Conservation (phyloP, 1,140 invertebrate species). For the Drosophila arizonae region DNA sequence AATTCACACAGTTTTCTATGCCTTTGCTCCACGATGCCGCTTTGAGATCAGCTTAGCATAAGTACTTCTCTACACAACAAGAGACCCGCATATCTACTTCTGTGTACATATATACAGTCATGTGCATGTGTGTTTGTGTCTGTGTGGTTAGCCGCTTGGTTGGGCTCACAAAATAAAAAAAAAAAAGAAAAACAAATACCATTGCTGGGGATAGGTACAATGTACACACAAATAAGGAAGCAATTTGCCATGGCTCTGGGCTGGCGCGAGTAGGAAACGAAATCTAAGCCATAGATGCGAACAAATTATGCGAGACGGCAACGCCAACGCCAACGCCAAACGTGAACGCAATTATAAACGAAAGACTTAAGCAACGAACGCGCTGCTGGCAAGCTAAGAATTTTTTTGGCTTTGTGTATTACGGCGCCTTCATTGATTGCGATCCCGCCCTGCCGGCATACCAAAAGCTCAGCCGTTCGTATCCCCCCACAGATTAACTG, state of each 20-base stretch:
- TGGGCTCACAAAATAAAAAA: constrained; percentile 7
- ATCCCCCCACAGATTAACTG: background rate
- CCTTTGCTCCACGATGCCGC: constrained; percentile 9
- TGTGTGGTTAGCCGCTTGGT: constrained; percentile 11
- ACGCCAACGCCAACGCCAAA: constrained; percentile 34
- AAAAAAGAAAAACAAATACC: background rate
- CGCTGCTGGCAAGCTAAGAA: constrained; percentile 28
- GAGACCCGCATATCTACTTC: background rate
- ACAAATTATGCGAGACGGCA: constrained; percentile 61
- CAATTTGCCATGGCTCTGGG: constrained; percentile 58
- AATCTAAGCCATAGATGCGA: constrained; percentile 41
- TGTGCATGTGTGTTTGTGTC: background rate
- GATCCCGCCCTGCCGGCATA: constrained; percentile 13
- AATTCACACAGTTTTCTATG: background rate
- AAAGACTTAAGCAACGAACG: constrained; percentile 57
- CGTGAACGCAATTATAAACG: constrained; percentile 39
- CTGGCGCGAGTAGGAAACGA: constrained; percentile 54
- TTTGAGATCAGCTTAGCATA: constrained; percentile 17
- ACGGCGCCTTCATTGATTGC: constrained; percentile 21
- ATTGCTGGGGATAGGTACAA: constrained; percentile 26
- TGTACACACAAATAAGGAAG: constrained; percentile 66
- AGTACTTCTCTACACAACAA: constrained; percentile 28
- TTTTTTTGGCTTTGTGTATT: constrained; percentile 6
- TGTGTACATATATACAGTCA: background rate
- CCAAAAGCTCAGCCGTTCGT: background rate